Evolutionary conservation across 30 jellyfish, hydroid and myxozoan species (phyloP), one percentile per base, ranked within the genome.

Genomic region (Chironex yamaguchii): DNA sequence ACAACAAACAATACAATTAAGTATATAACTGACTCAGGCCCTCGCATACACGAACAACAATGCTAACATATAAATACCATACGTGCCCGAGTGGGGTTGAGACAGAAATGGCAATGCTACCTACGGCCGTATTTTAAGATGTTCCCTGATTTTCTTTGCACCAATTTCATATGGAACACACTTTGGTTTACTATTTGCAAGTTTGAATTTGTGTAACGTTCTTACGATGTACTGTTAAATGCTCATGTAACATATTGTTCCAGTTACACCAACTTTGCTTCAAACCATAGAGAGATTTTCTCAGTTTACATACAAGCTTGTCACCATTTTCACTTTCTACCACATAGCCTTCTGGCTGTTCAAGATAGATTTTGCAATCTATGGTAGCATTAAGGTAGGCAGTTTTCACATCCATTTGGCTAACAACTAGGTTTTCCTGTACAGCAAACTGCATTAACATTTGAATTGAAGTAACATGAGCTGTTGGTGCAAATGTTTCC

Each of bases 321-420:
- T 30, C 71, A 29, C 49, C 27, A 25, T 35, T 65, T 21, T 30
- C 48, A 9, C 27, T 49, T 4, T 48, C 21, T n/a, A 6, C 36
- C 22, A 62, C 87, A 48, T 62, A 62, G 21, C 91, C 91, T 35
- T 34, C 65, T 63, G 88, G 88, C 32, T 62, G 74, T 53, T 62
- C 50, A 2, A 80, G 33, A 49, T 62, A 80, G 12, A 80, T 62
- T 65, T 80, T 86, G 21, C 69, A 20, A 29, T 80, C 89, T 13
- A 80, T 80, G 28, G 89, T 86, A 13, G 91, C 91, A 58, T 62
- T 62, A 22, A 80, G 75, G 42, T 62, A 80, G n/a, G 75, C 89
- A 2, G 66, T 53, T 26, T 80, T 80, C 11, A 62, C 91, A 65
- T 80, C 91, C 91, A 80, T 80, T 48, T 80, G 91, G 36, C 65